Evolutionary conservation across 2,113 vertebrate genomes (phyloP), one percentile per base, ranked within the genome.

Genomic region (Bufo gargarizans): DNA sequence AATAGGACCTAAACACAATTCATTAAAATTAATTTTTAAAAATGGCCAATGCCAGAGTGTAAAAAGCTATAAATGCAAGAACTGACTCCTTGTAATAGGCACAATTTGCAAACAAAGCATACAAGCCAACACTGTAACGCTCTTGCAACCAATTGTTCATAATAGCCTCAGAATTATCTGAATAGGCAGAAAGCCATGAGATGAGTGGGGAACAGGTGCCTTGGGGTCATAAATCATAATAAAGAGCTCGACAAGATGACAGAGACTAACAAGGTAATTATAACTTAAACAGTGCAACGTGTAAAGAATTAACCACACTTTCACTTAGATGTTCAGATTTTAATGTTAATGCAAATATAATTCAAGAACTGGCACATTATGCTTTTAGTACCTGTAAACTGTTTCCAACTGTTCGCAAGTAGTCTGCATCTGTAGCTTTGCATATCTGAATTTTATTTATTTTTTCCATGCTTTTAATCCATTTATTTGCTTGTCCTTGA

Each of bases 401-500:
- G 82, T 17, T 82, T 59, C 16, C 56, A 82, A 86, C 80, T 74
- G 69, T 90, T 83, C 82, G 90, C 65, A 90, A 22, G 20, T 78
- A 49, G 78, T 90, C 58, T 33, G 53, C 4, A 10, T 87, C 84
- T 33, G 86, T 43, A 12, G 74, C 67, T 91, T 90, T 89, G 77
- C 81, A 91, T 72, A 92, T 88, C 78, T 84, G 22, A 6, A 89
- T 91, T 91, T 92, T 91, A 81, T 89, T 91, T 13, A 67, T 86
- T 63, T 65, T 89, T 50, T 45, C n/a, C 89, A 83, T 90, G 58
- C 82, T 92, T 92, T 92, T 86, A 53, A 79, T 89, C 91, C 89
- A 90, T 90, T 71, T 82, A 69, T 72, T 79, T 89, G 71, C 80
- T 90, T 93, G 90, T 84, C 89, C 90, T 87, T 90, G 86, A 55